Conservation (phyloP, 2,113 vertebrate genomes). For the Xiphophorus hellerii region DNA sequence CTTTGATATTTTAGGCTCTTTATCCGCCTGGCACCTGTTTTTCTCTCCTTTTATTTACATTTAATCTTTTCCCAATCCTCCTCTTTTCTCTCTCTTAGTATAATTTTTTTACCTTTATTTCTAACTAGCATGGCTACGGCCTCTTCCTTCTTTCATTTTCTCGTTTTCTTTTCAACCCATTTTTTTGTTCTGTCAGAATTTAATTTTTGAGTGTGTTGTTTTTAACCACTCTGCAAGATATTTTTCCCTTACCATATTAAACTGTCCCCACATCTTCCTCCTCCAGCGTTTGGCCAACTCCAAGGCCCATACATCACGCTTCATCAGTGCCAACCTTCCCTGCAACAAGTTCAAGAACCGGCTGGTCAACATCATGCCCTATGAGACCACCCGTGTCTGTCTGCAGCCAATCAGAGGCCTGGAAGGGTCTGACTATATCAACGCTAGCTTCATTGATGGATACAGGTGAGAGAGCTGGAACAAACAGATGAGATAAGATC, state of each 20-base stretch:
- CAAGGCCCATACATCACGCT: constrained; percentile 97
- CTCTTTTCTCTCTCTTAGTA: neutral
- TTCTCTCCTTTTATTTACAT: constrained; percentile 9
- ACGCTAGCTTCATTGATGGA: constrained; percentile 95
- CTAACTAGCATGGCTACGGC: neutral
- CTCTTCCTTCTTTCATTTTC: constrained; percentile 15
- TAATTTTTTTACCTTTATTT: constrained; percentile 13
- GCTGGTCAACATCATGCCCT: constrained; percentile 99
- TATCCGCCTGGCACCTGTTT: constrained; percentile 31
- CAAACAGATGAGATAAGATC: neutral
- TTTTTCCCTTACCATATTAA: neutral
- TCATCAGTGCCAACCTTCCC: constrained; percentile 98
- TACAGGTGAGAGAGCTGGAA: constrained; percentile 83
- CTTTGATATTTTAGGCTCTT: constrained; percentile 38
- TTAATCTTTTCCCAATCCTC: constrained; percentile 18
- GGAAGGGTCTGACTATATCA: constrained; percentile 97
- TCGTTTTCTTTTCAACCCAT: constrained; percentile 23
- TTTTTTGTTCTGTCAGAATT: neutral
- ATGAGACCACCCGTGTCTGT: constrained; percentile 95
- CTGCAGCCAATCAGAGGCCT: constrained; percentile 97
- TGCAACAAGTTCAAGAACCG: constrained; percentile 99
- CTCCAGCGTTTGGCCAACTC: constrained; percentile 94
- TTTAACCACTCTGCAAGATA: neutral
- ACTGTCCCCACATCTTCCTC: neutral
- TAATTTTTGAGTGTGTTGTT: neutral